Evolutionary conservation across 2,888 invertebrate species (phyloP), one percentile per base, ranked within the genome.

Genomic region (Andrena dorsata): DNA sequence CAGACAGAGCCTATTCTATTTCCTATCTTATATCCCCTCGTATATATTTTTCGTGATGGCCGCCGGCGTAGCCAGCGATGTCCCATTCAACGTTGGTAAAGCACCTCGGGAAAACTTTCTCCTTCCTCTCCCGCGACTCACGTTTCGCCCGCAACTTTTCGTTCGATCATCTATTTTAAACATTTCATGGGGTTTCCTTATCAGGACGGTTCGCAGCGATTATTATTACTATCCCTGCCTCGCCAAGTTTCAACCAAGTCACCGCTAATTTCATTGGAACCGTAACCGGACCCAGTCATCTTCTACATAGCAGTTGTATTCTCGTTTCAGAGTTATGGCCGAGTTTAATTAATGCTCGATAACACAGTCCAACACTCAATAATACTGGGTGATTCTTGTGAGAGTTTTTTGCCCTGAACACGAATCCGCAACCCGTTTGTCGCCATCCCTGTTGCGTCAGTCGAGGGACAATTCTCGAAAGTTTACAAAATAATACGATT

Each of bases 1-100:
- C 74, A 74, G 76, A 83, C 75, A 71, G 66, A 88, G 86, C 83
- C 86, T 88, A 86, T 90, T 89, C 81, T 83, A 86, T 83, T 84
- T 85, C 69, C 81, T 86, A 83, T 86, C 83, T 82, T 85, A 84
- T 83, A 82, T 75, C 68, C 60, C 4, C n/a, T 47, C 41, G 64
- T 80, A 73, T 79, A 82, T 79, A 79, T 74, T 74, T 76, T 23
- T n/a, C 61, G 73, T 71, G 65, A 72, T 80, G 69, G 68, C 58
- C 77, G 64, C 56, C 64, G 66, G 66, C 64, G n/a, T 70, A 74
- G 78, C 64, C 70, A 53, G 51, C 58, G 47, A 75, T 71, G 69
- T 69, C 70, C 66, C 65, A 68, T 76, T 60, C 73, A 69, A 23
- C 41, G 58, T 73, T 32, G 28, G 53, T 65, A 63, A 68, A 80